A percentile compares a stretch with the other conserved stretches of the same genome.
These are phyloP conservation scores for Schizopygopsis malacanthus DNA, from an alignment of 2,797 vertebrate genomes.

Conservation along the genomic window DNA sequence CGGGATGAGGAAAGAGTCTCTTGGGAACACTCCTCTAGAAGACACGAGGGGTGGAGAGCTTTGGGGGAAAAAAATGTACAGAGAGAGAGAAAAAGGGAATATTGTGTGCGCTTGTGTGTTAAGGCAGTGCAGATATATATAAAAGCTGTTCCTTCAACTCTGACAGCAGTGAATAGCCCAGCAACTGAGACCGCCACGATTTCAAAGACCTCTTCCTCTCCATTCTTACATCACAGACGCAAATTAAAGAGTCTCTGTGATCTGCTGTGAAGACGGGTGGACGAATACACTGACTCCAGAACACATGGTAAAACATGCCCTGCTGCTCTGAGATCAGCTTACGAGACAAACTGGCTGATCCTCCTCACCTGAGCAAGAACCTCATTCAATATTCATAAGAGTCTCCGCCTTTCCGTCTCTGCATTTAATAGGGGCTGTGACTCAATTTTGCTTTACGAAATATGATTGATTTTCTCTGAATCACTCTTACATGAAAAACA, in stretches of 20 bases:
- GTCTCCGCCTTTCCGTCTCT: constrained; percentile 10
- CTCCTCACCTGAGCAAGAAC: neutral
- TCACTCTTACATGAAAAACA: constrained; percentile 31
- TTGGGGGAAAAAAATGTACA: constrained; percentile 18
- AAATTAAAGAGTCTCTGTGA: constrained; percentile 40
- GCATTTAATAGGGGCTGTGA: constrained; percentile 1
- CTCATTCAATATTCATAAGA: constrained; percentile 29
- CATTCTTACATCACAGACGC: neutral
- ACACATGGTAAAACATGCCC: neutral
- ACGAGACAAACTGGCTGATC: neutral
- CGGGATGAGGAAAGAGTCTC: neutral
- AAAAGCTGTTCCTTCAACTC: constrained; percentile 44
- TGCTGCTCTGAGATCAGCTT: constrained; percentile 9
- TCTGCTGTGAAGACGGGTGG: constrained; percentile 12
- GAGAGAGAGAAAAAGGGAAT: constrained; percentile 10
- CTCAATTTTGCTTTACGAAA: constrained; percentile 12
- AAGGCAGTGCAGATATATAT: constrained; percentile 31
- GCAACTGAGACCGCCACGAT: constrained; percentile 26
- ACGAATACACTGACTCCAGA: neutral
- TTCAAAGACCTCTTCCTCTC: constrained; percentile 21
- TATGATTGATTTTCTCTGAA: constrained; percentile 40
- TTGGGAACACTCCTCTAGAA: constrained; percentile 36
- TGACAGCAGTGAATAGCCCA: constrained; percentile 30
- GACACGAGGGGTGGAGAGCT: constrained; percentile 28
- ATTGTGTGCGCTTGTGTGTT: constrained; percentile 18